Base-by-base conservation (phyloP, 2,888 invertebrate genomes). In the Troilus luridus region DNA sequence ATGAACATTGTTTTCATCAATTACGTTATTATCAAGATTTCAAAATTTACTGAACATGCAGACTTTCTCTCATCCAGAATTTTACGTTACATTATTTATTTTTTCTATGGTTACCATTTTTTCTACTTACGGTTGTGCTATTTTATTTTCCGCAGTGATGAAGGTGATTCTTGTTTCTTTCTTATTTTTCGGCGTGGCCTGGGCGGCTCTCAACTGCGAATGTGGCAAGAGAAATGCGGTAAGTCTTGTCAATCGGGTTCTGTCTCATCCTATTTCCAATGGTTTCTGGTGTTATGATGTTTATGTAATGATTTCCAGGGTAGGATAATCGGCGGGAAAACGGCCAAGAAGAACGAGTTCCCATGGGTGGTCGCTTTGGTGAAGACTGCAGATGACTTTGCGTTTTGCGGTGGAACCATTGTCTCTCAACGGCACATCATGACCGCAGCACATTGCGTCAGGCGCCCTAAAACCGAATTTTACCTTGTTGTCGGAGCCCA, bases 331-430 rank as follows among this genome's bases (percentile, higher is more conserved):
- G 92, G 92, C n/a, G 91, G 92, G 90, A 41, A 41, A 8, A 59
- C 85, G 41, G 92, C 93, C 27, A 91, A 91, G 24, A 92, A 93
- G 19, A 94, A 94, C 89, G 97, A 97, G 93, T 98, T 97, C 96
- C 97, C 97, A 0, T 97, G 98, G 98, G 96, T 98, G 95, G 60
- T 41, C 21, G 97, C 96, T 0, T 97, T 97, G 1, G 94, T 98
- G 92, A 95, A 96, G 0, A 94, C 94, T 7, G 95, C 95, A 41
- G 94, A 94, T 90, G 95, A 95, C 67, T 95, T 96, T 93, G 95
- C 96, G 90, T 97, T 96, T 94, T 98, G 98, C 93, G 98, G 98
- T 0, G 98, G 97, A 0, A 96, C 96, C 0, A 95, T 98, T 85
- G 96, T 98, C 92, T 97, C 97, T 0, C 96, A 97, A 93, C 95